Base-by-base conservation (phyloP, 2,797 vertebrate species). In the Pelobates cultripes region DNA sequence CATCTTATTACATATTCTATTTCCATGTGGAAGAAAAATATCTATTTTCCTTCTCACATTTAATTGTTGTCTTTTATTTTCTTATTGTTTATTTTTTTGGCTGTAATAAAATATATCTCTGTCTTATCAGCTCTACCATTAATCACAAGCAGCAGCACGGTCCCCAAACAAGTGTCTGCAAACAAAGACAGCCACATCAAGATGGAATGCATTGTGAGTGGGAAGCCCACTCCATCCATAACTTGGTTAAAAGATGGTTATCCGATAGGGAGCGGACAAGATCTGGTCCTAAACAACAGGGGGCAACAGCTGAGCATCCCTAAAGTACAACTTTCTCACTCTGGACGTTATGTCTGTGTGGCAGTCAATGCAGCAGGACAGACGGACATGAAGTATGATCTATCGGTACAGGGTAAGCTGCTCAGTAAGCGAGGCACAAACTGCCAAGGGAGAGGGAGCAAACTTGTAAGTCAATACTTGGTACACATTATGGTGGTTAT, bases 301-400 rank as follows among this genome's bases (percentile, higher is more conserved):
- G 87, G 89, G 0, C 87, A 68, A 64, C 13, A 44, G 42, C 89
- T 94, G 82, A 86, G 0, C 7, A 80, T 94, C 70, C 43, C 45
- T 41, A 44, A 1, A 77, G 91, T 87, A 0, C 81, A 28, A 74
- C 64, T 75, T 42, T 60, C 85, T 13, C 90, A 92, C 0, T 7
- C 88, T 0, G 93, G 93, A 3, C 89, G 0, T 86, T 94, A 94
- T 76, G 6, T 78, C n/a, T 94, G 93, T 0, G 85, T 92, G 86
- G 88, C 84, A 0, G 43, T 87, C 74, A 87, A 44, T 0, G 0
- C 5, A 0, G 89, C 47, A 0, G 90, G 91, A 8, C 87, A 88
- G 78, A 83, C 89, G 0, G 84, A 87, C 86, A 86, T 83, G 61
- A 89, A 87, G 43, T 93, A 93, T 51, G 81, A 80, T 0, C 85